Conservation (phyloP, 2,888 invertebrate genomes). For the Troglohyphantes excavatus region DNA sequence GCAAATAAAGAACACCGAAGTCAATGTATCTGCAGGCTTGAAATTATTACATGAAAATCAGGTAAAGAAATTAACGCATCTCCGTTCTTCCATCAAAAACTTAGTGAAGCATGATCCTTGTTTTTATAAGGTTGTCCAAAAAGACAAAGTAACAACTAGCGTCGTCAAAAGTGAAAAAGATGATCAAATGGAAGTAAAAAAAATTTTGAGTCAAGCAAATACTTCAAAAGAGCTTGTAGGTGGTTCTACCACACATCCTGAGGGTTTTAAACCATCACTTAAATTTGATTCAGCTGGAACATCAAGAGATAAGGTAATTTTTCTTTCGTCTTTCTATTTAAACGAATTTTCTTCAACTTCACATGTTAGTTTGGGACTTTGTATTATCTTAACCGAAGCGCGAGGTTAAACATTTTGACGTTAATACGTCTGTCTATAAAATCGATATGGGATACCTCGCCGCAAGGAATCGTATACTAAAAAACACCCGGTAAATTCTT, state of each 20-base stretch:
- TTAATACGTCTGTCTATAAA: no score
- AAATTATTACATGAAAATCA: constrained; percentile 15
- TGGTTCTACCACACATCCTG: background rate
- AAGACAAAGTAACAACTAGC: background rate
- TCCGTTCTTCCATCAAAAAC: constrained; percentile 32
- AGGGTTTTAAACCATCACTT: background rate
- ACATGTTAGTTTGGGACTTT: no score
- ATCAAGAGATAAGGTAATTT: background rate
- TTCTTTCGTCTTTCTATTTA: no score
- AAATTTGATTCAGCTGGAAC: background rate
- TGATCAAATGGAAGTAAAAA: no score
- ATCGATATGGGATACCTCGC: no score
- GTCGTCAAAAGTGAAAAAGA: no score
- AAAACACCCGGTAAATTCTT: no score
- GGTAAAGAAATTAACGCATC: constrained; percentile 9
- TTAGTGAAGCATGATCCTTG: constrained; percentile 47
- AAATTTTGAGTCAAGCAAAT: background rate
- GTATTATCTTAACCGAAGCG: no score
- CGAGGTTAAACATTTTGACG: no score
- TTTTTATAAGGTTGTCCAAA: constrained; percentile 10
- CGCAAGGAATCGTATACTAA: no score
- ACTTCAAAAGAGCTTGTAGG: background rate
- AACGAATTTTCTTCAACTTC: no score
- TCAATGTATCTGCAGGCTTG: constrained; percentile 25
- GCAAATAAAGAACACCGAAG: constrained; percentile 24